These are phyloP conservation scores for Grus americana DNA, from an alignment of 2,113 vertebrate species.

Conservation along the genomic window DNA sequence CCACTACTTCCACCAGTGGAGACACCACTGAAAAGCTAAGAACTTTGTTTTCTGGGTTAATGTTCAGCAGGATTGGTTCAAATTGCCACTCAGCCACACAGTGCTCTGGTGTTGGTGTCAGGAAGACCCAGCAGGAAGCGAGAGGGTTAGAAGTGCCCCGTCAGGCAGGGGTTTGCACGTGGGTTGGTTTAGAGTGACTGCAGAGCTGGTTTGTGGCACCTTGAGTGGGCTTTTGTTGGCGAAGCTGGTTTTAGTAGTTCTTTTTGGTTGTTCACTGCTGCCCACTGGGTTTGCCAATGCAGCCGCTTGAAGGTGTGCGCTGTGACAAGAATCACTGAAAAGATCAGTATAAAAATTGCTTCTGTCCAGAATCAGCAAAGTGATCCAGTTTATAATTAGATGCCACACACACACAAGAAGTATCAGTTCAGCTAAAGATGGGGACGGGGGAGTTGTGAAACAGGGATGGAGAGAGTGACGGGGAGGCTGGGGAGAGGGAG, in stretches of 20 bases:
- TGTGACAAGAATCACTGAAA: not conserved
- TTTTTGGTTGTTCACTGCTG: not conserved
- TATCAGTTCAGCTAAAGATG: not conserved
- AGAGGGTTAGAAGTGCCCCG: not conserved
- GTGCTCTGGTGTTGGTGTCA: not conserved
- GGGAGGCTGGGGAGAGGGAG: not conserved
- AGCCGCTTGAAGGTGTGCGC: accelerated
- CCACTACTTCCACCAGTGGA: too few relatives aligned
- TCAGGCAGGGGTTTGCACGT: accelerated
- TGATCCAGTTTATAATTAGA: not conserved
- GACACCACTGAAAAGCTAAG: not conserved
- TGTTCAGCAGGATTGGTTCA: not conserved
- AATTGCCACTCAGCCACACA: not conserved
- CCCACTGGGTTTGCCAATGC: not conserved
- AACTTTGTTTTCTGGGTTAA: not conserved
- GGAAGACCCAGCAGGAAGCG: not conserved
- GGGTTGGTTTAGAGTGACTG: not conserved
- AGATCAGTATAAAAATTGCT: not conserved
- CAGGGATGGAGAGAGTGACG: not conserved
- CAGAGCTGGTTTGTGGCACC: not conserved
- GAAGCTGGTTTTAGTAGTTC: not conserved
- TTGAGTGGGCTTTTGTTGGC: not conserved
- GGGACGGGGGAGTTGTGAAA: not conserved
- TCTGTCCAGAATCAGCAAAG: not conserved
- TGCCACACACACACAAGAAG: not conserved